Evolutionary conservation across 2,888 invertebrate species (phyloP).

Genomic region (Rotaria socialis): DNA sequence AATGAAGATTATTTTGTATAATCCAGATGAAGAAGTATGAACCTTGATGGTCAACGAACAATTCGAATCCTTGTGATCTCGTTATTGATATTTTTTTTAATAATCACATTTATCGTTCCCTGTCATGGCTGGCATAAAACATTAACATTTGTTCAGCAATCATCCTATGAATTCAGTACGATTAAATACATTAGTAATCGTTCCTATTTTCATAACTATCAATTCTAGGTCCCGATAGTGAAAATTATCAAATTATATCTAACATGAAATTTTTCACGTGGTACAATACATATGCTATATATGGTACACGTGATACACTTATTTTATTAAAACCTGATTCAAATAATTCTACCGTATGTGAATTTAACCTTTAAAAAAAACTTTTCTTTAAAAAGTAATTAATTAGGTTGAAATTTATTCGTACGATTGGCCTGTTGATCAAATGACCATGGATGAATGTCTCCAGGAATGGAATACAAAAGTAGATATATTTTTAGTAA

Average conservation of each 20-base stretch:
- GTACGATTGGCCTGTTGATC: conserved; percentile 2
- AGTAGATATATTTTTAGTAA: background rate
- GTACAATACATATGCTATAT: conserved; percentile 7
- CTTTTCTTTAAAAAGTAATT: background rate
- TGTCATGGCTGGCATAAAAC: conserved; percentile 4
- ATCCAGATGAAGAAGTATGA: background rate
- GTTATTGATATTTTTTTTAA: background rate
- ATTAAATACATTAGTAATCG: background rate
- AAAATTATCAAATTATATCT: background rate
- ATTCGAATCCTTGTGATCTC: background rate
- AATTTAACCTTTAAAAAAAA: background rate
- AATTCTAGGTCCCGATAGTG: background rate
- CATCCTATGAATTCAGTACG: background rate
- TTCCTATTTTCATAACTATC: background rate
- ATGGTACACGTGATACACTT: background rate
- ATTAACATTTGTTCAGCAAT: background rate
- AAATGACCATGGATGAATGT: background rate
- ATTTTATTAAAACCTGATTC: background rate
- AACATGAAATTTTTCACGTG: conserved; percentile 20
- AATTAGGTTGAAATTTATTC: background rate
- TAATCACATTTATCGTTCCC: background rate
- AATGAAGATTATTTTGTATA: background rate
- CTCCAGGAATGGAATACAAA: conserved; percentile 29
- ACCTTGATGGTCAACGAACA: background rate
- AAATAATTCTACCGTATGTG: background rate